phyloP scores from a whole-genome alignment of 2,888 invertebrate species.

The Spodoptera exigua region DNA sequence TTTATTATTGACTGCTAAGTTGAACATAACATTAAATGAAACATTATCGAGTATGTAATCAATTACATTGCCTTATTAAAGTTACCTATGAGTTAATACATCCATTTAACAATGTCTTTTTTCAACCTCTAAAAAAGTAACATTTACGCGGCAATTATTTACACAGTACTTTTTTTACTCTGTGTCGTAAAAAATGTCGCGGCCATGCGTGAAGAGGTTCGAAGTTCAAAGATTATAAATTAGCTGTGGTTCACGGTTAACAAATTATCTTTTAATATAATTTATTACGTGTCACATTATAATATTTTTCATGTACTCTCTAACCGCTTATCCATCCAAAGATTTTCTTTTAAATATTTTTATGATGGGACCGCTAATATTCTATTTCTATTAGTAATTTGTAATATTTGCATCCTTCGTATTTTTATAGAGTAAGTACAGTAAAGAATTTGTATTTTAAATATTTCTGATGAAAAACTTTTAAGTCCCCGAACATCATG shows the following conservation, averaged over 20 bases:
- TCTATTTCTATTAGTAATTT: too few species aligned
- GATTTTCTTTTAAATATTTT: neutral
- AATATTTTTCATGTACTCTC: too few species aligned
- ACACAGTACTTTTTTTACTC: neutral
- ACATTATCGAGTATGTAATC: neutral
- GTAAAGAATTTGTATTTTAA: too few species aligned
- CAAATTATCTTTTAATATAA: too few species aligned
- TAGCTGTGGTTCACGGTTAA: too few species aligned
- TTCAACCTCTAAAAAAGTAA: neutral
- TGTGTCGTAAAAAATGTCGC: neutral
- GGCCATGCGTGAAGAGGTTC: neutral
- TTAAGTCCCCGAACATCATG: too few species aligned
- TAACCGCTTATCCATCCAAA: too few species aligned
- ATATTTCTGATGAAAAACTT: too few species aligned
- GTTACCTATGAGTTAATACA: neutral
- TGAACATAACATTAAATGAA: conserved; percentile 20
- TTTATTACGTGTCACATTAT: too few species aligned
- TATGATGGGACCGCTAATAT: too few species aligned
- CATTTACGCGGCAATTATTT: conserved; percentile 4
- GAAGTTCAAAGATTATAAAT: conserved; percentile 7
- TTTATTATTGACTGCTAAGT: conserved; percentile 28
- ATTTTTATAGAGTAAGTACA: too few species aligned
- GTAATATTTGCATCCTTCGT: too few species aligned
- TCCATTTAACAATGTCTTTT: conserved; percentile 2
- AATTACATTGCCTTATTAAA: conserved; percentile 9